Evolutionary conservation across 2,797 vertebrate genomes (phyloP), one percentile per base, ranked within the genome.

Genomic region (Cichlasoma orientale): DNA sequence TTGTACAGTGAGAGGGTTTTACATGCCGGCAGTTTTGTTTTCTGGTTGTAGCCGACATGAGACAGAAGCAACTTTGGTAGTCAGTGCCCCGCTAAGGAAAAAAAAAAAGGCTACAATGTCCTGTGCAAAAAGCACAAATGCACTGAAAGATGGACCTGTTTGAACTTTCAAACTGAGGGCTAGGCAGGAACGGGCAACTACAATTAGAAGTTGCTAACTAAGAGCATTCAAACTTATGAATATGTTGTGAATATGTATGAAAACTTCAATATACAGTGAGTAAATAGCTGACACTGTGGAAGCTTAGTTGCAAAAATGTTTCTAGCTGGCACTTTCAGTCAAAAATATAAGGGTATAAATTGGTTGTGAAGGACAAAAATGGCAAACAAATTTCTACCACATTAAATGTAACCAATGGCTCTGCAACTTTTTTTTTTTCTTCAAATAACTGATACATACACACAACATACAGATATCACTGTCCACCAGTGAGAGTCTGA

Each of bases 301-400:
- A 88, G 90, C 80, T 84, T 81, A 71, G 79, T 82, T 85, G 87
- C 72, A 84, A 88, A 88, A 82, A 86, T 80, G 80, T 85, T 74
- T 92, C 82, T 88, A 86, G 78, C 89, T 91, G 91, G 91, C 91
- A 93, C 89, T 89, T 89, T 91, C 74, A 90, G 87, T 92, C 84
- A 84, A 91, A 92, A 93, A 84, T 83, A 89, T 78, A 88, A 88
- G 90, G 80, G 74, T 86, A 85, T 88, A 91, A 80, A 76, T 86
- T 69, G 88, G 80, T 85, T 78, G 82, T 90, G 84, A 92, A 85
- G 86, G 89, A 92, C 79, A 83, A 78, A 83, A 88, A 93, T 78
- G 81, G 86, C 83, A 83, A 91, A 90, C 72, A 69, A 72, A 80
- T 78, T 83, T 83, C 82, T 84, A 91, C 88, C 88, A 93, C 90